Conservation (phyloP, 2,888 invertebrate genomes). For the Ophion ventricosus region DNA sequence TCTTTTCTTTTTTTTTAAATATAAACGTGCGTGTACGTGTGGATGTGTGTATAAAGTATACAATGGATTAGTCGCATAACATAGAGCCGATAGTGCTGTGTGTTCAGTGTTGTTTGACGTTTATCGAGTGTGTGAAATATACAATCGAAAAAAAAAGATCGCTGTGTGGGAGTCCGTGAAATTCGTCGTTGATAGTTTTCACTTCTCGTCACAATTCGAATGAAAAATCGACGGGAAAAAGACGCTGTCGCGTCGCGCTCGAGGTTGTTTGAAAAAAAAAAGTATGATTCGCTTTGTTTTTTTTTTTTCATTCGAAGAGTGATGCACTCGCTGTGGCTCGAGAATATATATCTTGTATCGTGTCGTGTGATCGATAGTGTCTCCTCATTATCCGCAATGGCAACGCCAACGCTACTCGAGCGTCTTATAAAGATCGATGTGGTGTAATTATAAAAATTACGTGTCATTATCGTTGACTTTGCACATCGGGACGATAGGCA, state of each 20-base stretch:
- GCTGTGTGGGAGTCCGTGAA: slow-evolving; percentile 11
- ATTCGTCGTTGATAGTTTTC: slow-evolving; percentile 11
- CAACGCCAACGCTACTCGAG: slow-evolving; percentile 6
- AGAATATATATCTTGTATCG: too few species aligned
- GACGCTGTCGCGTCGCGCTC: too few species aligned
- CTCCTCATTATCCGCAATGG: too few species aligned
- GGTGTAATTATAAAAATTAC: too few species aligned
- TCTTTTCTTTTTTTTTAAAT: not conserved
- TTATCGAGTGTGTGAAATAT: slow-evolving; percentile 29
- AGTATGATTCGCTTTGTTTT: not conserved
- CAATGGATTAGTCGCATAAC: slow-evolving; percentile 21
- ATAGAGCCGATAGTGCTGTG: slow-evolving; percentile 49
- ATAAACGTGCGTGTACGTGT: slow-evolving; percentile 15
- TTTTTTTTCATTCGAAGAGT: slow-evolving; percentile 27
- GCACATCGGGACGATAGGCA: not conserved
- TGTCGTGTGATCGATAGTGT: not conserved
- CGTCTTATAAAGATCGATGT: too few species aligned
- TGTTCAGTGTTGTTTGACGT: slow-evolving; percentile 64
- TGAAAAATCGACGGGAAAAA: slow-evolving; percentile 17
- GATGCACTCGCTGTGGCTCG: not conserved
- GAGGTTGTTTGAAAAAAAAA: not conserved
- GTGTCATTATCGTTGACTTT: slow-evolving; percentile 1
- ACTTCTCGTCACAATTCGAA: slow-evolving; percentile 26
- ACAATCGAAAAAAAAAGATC: slow-evolving; percentile 4
- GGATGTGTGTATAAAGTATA: slow-evolving; percentile 34